These are phyloP conservation scores for Dasyornis broadbenti DNA, from an alignment of 2,113 vertebrate species.

Conservation along the genomic window DNA sequence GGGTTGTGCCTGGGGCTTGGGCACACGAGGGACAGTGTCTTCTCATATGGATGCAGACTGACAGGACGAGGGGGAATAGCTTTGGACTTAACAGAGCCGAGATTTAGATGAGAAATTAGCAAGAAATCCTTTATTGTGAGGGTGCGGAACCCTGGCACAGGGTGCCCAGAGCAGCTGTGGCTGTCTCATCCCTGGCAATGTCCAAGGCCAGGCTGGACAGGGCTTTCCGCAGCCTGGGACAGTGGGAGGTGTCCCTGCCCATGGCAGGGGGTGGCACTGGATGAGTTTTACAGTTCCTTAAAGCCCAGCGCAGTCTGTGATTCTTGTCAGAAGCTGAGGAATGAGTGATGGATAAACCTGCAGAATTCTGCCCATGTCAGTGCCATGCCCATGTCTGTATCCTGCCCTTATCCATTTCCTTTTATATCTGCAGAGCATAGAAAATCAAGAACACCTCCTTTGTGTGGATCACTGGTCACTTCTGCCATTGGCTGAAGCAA, in stretches of 20 bases:
- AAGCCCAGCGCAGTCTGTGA: not conserved
- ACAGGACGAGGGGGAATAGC: not conserved
- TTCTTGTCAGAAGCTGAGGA: not conserved
- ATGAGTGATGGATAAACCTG: not conserved
- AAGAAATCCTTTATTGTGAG: accelerated
- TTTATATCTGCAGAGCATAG: not conserved
- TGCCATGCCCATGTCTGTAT: accelerated
- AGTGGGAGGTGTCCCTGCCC: not conserved
- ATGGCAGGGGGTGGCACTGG: not conserved
- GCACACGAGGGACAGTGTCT: not conserved
- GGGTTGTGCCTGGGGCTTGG: not conserved
- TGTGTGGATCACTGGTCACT: not conserved
- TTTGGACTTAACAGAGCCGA: not conserved
- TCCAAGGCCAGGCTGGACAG: not conserved
- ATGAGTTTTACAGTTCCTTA: accelerated
- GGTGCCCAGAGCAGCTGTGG: not conserved
- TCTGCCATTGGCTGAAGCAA: not conserved
- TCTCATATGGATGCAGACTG: not conserved
- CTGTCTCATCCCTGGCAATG: not conserved
- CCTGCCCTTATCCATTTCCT: not conserved
- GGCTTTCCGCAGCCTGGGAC: not conserved
- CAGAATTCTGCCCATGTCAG: not conserved
- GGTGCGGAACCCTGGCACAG: not conserved
- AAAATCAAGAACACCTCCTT: accelerated
- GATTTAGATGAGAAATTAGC: no score